Conservation (phyloP, 2,113 vertebrate species). For the Chaenogobius annularis region DNA sequence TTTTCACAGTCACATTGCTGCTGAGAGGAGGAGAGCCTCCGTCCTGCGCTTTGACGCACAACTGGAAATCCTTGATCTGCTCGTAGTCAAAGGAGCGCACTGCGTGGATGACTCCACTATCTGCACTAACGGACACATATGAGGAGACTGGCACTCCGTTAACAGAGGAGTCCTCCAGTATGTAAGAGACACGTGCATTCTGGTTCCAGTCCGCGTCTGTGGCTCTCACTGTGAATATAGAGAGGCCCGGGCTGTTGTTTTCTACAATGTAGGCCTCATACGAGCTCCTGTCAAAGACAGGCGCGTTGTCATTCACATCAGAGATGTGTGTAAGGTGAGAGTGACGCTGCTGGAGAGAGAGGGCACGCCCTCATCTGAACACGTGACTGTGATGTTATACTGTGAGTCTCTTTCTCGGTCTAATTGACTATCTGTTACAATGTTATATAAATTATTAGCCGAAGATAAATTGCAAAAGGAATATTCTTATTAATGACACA, state of each 20-base stretch:
- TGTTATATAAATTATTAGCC: slow-evolving; percentile 69
- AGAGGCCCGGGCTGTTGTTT: slow-evolving; percentile 72
- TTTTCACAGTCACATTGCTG: slow-evolving; percentile 69
- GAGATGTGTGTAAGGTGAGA: slow-evolving; percentile 69
- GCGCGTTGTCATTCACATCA: slow-evolving; percentile 78
- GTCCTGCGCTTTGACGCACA: slow-evolving; percentile 72
- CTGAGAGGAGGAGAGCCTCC: slow-evolving; percentile 75
- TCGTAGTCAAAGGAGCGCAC: slow-evolving; percentile 77
- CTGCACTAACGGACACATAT: slow-evolving; percentile 76
- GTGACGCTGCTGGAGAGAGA: slow-evolving; percentile 67
- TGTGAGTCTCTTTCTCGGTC: slow-evolving; percentile 80
- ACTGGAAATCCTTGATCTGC: slow-evolving; percentile 69
- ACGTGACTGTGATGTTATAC: slow-evolving; percentile 9
- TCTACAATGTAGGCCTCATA: slow-evolving; percentile 57
- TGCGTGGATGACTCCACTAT: slow-evolving; percentile 69
- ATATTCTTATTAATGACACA: slow-evolving; percentile 64
- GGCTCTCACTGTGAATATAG: slow-evolving; percentile 70
- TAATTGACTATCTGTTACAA: slow-evolving; percentile 72
- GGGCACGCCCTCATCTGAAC: slow-evolving; percentile 69
- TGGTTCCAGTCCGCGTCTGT: slow-evolving; percentile 62
- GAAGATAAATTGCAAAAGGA: slow-evolving; percentile 72
- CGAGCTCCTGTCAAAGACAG: slow-evolving; percentile 55
- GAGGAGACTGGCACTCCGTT: slow-evolving; percentile 53
- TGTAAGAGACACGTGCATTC: slow-evolving; percentile 75
- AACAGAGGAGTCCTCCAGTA: slow-evolving; percentile 66